Conservation (phyloP, 2,888 invertebrate genomes). For the Deilephila porcellus region DNA sequence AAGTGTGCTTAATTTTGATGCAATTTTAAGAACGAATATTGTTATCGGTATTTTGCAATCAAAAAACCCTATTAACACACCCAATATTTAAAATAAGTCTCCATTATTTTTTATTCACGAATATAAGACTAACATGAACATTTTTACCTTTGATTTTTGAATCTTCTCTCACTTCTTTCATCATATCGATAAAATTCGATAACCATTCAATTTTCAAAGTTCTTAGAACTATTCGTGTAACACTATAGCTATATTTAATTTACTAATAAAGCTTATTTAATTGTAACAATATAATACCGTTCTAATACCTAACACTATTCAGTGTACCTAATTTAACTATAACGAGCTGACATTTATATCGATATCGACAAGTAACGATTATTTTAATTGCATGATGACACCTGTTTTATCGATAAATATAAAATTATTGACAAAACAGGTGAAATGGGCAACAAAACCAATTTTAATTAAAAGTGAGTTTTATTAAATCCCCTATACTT, state of each 20-base stretch:
- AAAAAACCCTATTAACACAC: no score
- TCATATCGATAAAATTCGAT: slow-evolving; percentile 4
- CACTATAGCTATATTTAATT: slow-evolving; percentile 34
- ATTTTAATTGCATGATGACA: neutral
- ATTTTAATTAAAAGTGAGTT: neutral
- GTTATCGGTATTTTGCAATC: no score
- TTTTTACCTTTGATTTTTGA: neutral
- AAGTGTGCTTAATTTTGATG: no score
- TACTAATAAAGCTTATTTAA: slow-evolving; percentile 55
- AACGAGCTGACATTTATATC: slow-evolving; percentile 18
- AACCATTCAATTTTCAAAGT: neutral
- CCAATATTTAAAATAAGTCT: no score
- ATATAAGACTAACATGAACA: neutral
- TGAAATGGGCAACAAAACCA: neutral
- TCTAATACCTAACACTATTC: slow-evolving; percentile 40
- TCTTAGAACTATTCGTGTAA: slow-evolving; percentile 23
- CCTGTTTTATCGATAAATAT: neutral
- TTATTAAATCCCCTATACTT: slow-evolving; percentile 3
- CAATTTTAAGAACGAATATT: no score
- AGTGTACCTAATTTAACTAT: slow-evolving; percentile 31
- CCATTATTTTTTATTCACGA: no score
- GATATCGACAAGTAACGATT: neutral
- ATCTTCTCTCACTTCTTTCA: neutral
- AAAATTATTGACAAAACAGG: slow-evolving; percentile 9
- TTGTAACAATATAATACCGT: slow-evolving; percentile 44